Base-by-base conservation (phyloP, 1,140 invertebrate genomes). In the Ceratina australensis region DNA sequence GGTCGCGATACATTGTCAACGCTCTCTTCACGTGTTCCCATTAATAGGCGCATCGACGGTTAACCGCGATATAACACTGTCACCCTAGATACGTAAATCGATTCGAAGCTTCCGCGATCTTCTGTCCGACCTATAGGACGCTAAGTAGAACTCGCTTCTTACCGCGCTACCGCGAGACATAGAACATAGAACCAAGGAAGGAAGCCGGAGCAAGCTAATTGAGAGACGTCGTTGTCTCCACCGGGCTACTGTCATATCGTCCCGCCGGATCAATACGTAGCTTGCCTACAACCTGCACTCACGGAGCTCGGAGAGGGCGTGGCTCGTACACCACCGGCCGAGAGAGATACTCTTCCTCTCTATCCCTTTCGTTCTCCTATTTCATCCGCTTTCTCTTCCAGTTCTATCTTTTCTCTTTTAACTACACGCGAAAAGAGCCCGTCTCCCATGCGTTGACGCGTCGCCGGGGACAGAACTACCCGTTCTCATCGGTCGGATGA, bases 221-320 rank as follows among this genome's bases (percentile, higher is more conserved):
- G 87, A 90, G 89, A 87, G 89, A 90, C 88, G 90, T 88, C 90
- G 87, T 90, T 92, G 91, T 91, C 90, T 91, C 87, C 83, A 81
- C 87, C 88, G 86, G 66, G 88, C 86, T 86, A 86, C 87, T 85
- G 86, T 88, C 89, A 89, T 89, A 91, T 91, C 90, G 89, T 90
- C 89, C 87, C 79, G 81, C 22, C 79, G 91, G 91, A 92, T 92
- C 91, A 92, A 92, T 92, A 92, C 90, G 89, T 86, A 88, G 86
- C 86, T 89, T 87, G 87, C 89, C 89, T 90, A 90, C 88, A 91
- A 90, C 89, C 89, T 89, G 89, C 87, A 86, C 87, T 84, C 83
- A 88, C 85, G 84, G 86, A 90, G 88, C 89, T 89, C 88, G 81
- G 86, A 87, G 90, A 90, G 91, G 91, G 91, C 92, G 92, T 92